Evolutionary conservation across 2,113 vertebrate genomes (phyloP).

Genomic region (Xiphorhynchus elegans): DNA sequence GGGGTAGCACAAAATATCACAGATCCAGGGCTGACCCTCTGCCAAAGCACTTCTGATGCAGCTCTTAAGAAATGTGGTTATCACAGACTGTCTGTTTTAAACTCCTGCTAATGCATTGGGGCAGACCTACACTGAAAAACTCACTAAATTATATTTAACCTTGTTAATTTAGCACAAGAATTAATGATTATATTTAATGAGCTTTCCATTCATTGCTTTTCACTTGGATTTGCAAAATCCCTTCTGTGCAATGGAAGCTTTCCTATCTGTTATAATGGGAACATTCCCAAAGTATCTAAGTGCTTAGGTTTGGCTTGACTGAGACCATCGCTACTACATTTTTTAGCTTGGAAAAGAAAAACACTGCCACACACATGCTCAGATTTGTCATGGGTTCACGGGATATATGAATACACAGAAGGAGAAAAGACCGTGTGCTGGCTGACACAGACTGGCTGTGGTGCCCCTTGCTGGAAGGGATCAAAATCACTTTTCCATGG

Average conservation of each 20-base stretch:
- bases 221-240: slow-evolving; percentile 12
- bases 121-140: neutral
- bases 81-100: slow-evolving; percentile 22
- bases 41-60: slow-evolving; percentile 11
- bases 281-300: slow-evolving; percentile 10
- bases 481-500: slow-evolving; percentile 32
- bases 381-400: neutral
- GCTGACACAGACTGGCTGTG: neutral
- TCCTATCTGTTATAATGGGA: slow-evolving; percentile 8
- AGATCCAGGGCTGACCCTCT: slow-evolving; percentile 21
- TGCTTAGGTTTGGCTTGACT: slow-evolving; percentile 31
- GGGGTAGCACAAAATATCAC: slow-evolving; percentile 14
- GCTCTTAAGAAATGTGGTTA: slow-evolving; percentile 20
- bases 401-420: neutral
- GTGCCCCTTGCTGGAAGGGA: neutral
- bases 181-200: slow-evolving; percentile 23
- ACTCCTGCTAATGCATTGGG: neutral
- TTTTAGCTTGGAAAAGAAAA: slow-evolving; percentile 47
- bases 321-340: neutral
- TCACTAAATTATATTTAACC: slow-evolving; percentile 20
- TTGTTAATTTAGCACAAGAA: slow-evolving; percentile 33
- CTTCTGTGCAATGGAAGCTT: neutral
- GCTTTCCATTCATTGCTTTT: neutral
- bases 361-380: slow-evolving; percentile 52
- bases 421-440: neutral